Percentiles rank a stretch among this genome's conserved stretches.
These are phyloP conservation scores for Pangasius djambal DNA, from an alignment of 2,797 vertebrate genomes.

Conservation along the genomic window DNA sequence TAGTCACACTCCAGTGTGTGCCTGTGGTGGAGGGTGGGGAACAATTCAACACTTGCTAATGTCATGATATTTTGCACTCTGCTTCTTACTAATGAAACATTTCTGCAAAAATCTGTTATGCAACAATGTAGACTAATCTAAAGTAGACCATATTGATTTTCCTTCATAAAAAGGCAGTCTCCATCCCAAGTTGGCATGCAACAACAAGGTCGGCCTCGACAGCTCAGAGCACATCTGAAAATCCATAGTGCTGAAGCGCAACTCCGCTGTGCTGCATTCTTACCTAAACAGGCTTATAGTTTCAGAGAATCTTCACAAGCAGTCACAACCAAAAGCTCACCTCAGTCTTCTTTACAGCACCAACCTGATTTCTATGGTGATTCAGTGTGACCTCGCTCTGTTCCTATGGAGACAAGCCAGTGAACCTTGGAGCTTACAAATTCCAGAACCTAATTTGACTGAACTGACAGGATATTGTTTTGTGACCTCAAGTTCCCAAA, in stretches of 20 bases:
- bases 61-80: not conserved
- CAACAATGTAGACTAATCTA: conserved; percentile 17
- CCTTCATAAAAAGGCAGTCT: not conserved
- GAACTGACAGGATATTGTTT: conserved; percentile 6
- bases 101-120: not conserved
- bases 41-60: not conserved
- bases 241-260: not conserved
- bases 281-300: not conserved
- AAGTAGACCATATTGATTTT: not conserved
- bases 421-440: conserved; percentile 11
- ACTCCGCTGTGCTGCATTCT: not conserved
- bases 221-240: not conserved
- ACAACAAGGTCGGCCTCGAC: not conserved
- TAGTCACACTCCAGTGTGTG: conserved; percentile 27
- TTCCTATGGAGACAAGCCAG: conserved; percentile 29
- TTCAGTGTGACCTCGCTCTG: conserved; percentile 35
- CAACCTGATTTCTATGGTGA: conserved; percentile 33
- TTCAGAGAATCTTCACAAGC: not conserved
- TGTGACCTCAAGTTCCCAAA: not conserved
- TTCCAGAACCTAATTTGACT: not conserved
- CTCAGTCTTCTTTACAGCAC: conserved; percentile 20
- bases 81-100: not conserved
- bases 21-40: not conserved
- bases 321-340: conserved; percentile 11
- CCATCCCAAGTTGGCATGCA: not conserved